phyloP scores from a whole-genome alignment of 2,888 invertebrate genomes.

The Eristalis intricaria region DNA sequence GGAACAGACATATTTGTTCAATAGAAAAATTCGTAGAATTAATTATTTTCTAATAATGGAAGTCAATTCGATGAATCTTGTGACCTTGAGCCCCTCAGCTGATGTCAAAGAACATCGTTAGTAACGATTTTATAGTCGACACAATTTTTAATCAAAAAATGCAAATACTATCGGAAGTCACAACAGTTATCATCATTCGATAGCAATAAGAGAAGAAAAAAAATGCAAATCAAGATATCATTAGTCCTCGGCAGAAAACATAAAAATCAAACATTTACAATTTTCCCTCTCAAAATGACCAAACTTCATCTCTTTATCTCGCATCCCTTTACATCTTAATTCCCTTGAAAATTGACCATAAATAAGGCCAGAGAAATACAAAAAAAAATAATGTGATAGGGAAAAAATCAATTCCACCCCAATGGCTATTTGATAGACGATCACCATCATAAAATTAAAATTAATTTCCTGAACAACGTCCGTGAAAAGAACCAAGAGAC shows the following conservation, averaged over 20 bases:
- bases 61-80: neutral
- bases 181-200: neutral
- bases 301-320: neutral
- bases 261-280: neutral
- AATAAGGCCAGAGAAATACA: neutral
- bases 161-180: neutral
- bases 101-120: neutral
- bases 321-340: neutral
- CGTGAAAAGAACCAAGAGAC: neutral
- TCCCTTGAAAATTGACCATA: neutral
- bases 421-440: conserved; percentile 24
- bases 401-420: conserved; percentile 36
- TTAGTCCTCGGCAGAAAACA: neutral
- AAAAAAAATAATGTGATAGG: neutral
- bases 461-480: conserved; percentile 31
- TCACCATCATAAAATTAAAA: conserved; percentile 48
- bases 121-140: neutral
- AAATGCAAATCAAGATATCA: neutral
- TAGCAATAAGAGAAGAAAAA: neutral
- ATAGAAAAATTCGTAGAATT: neutral
- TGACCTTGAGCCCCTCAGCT: neutral
- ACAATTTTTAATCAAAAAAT: neutral
- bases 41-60: neutral
- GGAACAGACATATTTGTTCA: too few relatives aligned
- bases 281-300: neutral